These are phyloP conservation scores for Columba guinea DNA, from an alignment of 2,797 vertebrate species.

Conservation along the genomic window DNA sequence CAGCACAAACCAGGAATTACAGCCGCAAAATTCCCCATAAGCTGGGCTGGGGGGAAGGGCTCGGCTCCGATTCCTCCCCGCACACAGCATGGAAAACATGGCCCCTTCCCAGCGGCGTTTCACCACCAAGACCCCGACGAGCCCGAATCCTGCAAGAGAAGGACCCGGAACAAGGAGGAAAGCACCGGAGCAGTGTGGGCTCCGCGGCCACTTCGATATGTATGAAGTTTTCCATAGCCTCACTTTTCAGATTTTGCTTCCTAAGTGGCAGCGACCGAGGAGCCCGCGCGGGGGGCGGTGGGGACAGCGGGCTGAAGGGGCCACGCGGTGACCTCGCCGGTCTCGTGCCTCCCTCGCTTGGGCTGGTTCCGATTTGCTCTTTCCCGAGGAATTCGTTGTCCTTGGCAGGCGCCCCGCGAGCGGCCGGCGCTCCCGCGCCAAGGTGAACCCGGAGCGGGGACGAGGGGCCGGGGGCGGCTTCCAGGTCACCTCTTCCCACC, in stretches of 20 bases:
- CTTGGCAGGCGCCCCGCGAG: constrained; percentile 24
- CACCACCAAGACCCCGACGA: rapidly evolving
- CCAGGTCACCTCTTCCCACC: not conserved
- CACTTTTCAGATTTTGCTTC: not conserved
- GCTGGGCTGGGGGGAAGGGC: constrained; percentile 1
- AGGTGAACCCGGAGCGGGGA: not conserved
- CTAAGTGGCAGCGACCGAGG: not conserved
- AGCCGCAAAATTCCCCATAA: constrained; percentile 8
- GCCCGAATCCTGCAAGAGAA: not conserved
- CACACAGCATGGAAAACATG: not conserved
- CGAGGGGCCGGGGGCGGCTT: not conserved
- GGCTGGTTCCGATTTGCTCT: constrained; percentile 30
- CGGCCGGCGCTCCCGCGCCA: constrained; percentile 19
- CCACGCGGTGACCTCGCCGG: not conserved
- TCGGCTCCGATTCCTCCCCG: not conserved
- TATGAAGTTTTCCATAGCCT: constrained; percentile 3
- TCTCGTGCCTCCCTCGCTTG: constrained; percentile 53
- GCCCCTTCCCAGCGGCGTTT: not conserved
- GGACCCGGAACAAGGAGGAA: not conserved
- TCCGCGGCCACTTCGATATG: not conserved
- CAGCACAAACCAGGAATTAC: not conserved
- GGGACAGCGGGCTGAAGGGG: not conserved
- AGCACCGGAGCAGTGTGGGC: not conserved
- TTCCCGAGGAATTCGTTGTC: constrained; percentile 57
- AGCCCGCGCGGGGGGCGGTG: rapidly evolving